phyloP scores from a whole-genome alignment of 2,888 invertebrate species.

The Tetramorium bicarinatum region DNA sequence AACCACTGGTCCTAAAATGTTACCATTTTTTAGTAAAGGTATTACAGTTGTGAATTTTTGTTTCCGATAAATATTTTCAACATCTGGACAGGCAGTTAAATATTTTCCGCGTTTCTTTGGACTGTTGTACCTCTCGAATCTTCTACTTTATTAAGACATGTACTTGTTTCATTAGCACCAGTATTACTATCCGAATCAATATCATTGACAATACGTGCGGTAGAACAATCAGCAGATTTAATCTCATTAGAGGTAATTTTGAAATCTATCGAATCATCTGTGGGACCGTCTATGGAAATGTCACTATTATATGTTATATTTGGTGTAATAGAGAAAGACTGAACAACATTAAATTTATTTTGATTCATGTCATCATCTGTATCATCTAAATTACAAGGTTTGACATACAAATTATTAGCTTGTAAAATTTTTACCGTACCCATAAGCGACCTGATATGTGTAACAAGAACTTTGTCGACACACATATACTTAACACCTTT shows the following conservation, averaged over 20 bases:
- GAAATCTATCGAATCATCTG: too few relatives aligned
- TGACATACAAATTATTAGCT: not conserved
- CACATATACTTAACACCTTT: not conserved
- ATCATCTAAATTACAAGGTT: not conserved
- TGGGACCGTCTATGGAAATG: too few relatives aligned
- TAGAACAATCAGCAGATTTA: too few relatives aligned
- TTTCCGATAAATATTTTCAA: not conserved
- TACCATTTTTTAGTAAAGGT: conserved; percentile 3
- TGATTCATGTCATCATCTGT: not conserved
- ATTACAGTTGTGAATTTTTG: not conserved
- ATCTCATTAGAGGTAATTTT: too few relatives aligned
- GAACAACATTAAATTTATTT: not conserved
- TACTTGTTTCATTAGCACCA: too few relatives aligned
- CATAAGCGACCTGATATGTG: not conserved
- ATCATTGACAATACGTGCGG: too few relatives aligned
- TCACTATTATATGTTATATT: too few relatives aligned
- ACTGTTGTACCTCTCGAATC: conserved; percentile 4
- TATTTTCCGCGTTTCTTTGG: not conserved
- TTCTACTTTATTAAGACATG: not conserved
- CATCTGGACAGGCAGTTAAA: not conserved
- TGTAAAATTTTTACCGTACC: conserved; percentile 11
- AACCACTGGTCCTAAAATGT: not conserved
- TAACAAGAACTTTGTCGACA: not conserved
- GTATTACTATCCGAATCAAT: too few relatives aligned
- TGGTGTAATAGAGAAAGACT: too few relatives aligned